Evolutionary conservation across 2,113 vertebrate species (phyloP), one percentile per base, ranked within the genome.

Genomic region (Thymallus thymallus): DNA sequence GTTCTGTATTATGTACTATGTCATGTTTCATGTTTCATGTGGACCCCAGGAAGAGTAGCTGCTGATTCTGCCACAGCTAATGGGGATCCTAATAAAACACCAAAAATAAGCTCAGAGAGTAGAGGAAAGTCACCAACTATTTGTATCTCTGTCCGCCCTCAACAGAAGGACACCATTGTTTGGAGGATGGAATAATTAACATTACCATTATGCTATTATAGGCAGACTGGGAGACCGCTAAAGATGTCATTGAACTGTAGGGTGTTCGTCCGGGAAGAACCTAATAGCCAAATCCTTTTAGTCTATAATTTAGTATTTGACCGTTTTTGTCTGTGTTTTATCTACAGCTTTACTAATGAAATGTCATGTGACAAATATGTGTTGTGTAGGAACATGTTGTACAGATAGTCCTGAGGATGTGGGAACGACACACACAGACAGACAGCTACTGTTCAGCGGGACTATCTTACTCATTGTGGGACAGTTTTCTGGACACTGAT

Each of bases 161-260:
- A 23, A 12, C 66, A 77, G 80, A 90, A 87, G 68, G 85, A 83
- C 79, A 67, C 82, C 83, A 77, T 87, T 88, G 86, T 90, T 64
- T n/a, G 35, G 73, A 35, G 75, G 75, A 5, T 18, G 75, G n/a
- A 20, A n/a, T 66, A 32, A 51, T 13, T 26, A 68, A 82, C 56
- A 80, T 85, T 81, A 84, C 73, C 76, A 80, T 84, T 63, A n/a
- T 14, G 3, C 86, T 87, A 87, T 88, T 83, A 76, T 81, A 69
- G 73, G 80, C 24, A 83, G 77, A 72, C 66, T 46, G 45, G 68
- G 73, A 72, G 82, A 18, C 2, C n/a, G n/a, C n/a, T n/a, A n/a
- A n/a, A n/a, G n/a, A n/a, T 24, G 63, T 65, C 14, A 32, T 58
- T 58, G 20, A 20, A n/a, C 6, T 76, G 65, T 20, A 0, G 68